A percentile compares a stretch with the other conserved stretches of the same genome.
Evolutionary conservation across 2,797 vertebrate genomes (phyloP).

Genomic region (Taeniopygia guttata): DNA sequence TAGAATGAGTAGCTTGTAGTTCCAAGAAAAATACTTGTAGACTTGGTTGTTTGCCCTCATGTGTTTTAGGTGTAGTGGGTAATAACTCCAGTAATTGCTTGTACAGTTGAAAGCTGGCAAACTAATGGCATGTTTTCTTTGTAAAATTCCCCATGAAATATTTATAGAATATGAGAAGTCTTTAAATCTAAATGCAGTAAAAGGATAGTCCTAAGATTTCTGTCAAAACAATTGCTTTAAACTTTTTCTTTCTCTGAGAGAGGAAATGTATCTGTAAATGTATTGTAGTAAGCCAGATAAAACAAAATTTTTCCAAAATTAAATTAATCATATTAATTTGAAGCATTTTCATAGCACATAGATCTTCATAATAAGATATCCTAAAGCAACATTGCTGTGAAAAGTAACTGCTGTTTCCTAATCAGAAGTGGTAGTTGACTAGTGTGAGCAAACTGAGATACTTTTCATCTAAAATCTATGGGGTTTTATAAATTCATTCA

Average conservation of each 20-base stretch:
- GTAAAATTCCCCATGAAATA: neutral
- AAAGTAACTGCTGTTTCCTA: neutral
- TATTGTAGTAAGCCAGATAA: neutral
- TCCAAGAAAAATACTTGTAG: neutral
- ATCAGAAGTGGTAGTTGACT: neutral
- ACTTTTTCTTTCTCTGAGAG: neutral
- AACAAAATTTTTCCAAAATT: neutral
- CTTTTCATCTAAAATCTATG: neutral
- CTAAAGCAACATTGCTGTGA: neutral
- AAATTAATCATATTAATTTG: neutral
- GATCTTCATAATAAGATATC: neutral
- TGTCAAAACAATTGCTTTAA: neutral
- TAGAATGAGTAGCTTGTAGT: slow-evolving; percentile 2
- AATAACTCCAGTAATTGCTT: neutral
- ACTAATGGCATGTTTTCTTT: neutral
- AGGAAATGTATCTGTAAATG: neutral
- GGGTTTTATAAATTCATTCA: neutral
- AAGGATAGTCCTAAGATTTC: neutral
- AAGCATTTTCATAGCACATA: neutral
- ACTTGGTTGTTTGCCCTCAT: neutral
- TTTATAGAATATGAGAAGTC: neutral
- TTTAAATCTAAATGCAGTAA: neutral
- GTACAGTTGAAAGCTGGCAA: neutral
- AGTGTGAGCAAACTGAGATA: neutral
- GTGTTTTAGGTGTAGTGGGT: neutral